Evolutionary conservation across 1,140 invertebrate genomes (phyloP).

Genomic region (Pogonomyrmex barbatus): DNA sequence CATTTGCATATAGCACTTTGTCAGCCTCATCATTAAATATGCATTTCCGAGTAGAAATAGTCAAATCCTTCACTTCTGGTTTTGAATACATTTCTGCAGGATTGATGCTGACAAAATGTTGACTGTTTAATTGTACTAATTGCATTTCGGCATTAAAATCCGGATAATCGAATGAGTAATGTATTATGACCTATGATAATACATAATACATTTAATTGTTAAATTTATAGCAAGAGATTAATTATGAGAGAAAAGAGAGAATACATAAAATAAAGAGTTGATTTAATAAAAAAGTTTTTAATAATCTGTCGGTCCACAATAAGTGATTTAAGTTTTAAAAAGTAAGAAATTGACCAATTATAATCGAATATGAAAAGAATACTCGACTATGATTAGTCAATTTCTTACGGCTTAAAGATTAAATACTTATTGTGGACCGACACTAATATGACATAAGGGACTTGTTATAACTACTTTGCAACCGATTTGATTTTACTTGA

Average conservation of each 20-base stretch:
- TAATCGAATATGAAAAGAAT: no score
- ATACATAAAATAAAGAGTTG: background rate
- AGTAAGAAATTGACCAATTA: no score
- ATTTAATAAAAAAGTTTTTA: no score
- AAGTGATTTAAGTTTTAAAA: no score
- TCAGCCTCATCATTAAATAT: slow-evolving; percentile 86
- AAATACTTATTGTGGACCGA: no score
- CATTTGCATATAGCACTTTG: slow-evolving; percentile 65
- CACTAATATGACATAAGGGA: no score
- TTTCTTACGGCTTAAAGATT: no score
- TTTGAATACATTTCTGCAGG: slow-evolving; percentile 88
- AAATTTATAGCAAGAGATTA: background rate
- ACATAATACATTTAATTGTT: slow-evolving; percentile 10
- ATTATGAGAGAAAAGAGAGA: background rate
- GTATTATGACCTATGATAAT: slow-evolving; percentile 86
- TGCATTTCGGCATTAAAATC: slow-evolving; percentile 87
- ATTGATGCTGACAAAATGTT: slow-evolving; percentile 87
- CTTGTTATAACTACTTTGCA: no score
- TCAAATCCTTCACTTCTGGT: slow-evolving; percentile 84
- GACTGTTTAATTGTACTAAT: slow-evolving; percentile 85
- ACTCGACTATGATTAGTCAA: no score
- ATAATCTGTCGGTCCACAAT: no score
- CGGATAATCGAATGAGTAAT: slow-evolving; percentile 88
- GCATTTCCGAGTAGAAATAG: slow-evolving; percentile 85
- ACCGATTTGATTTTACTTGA: no score